Percentiles rank a stretch among this genome's conserved stretches.
These are phyloP conservation scores for Edolisoma coerulescens DNA, from an alignment of 2,113 vertebrate genomes.

Conservation along the genomic window DNA sequence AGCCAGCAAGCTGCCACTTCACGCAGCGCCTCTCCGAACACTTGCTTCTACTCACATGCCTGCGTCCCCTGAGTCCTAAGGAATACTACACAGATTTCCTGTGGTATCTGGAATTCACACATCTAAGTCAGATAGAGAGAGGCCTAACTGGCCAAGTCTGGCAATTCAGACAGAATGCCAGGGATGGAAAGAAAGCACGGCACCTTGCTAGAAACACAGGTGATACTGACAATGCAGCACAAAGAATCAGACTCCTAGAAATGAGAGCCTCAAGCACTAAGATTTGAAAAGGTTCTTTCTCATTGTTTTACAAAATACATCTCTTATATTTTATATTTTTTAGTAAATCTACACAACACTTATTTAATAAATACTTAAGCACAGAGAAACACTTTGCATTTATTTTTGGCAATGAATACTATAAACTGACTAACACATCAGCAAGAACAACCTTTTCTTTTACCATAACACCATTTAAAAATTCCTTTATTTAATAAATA, in stretches of 20 bases:
- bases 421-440: not conserved
- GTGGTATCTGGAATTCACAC: not conserved
- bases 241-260: not conserved
- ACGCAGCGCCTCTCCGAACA: accelerated
- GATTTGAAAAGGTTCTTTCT: not conserved
- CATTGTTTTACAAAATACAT: not conserved
- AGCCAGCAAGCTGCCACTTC: not conserved
- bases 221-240: not conserved
- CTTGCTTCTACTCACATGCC: not conserved
- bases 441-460: not conserved
- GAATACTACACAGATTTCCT: not conserved
- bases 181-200: not conserved
- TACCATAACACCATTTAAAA: not conserved
- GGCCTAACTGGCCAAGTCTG: not conserved
- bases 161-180: not conserved
- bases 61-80: not conserved
- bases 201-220: not conserved
- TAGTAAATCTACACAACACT: not conserved
- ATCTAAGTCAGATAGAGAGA: not conserved
- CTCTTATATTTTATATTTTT: not conserved
- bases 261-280: not conserved
- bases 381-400: not conserved
- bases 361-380: not conserved
- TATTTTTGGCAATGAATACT: not conserved
- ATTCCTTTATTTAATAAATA: constrained; percentile 59